Conservation (phyloP, 2,888 invertebrate species). For the Brachyopa scutellaris region DNA sequence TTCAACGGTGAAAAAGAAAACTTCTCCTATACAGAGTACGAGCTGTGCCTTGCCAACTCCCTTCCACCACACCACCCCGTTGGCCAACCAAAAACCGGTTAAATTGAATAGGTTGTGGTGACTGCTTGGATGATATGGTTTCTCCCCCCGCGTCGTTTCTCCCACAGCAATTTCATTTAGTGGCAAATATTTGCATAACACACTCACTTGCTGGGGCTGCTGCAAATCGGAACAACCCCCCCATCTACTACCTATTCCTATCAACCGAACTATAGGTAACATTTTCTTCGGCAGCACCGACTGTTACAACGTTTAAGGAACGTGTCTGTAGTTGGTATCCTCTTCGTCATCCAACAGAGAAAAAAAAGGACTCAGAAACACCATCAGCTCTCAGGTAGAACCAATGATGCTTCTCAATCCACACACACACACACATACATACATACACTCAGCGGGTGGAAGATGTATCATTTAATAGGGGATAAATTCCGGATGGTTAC, state of each 20-base stretch:
- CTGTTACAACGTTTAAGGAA: conserved; percentile 54
- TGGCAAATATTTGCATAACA: conserved; percentile 72
- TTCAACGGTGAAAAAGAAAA: conserved; percentile 24
- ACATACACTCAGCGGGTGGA: conserved; percentile 21
- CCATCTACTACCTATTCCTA: background rate
- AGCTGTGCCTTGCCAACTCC: background rate
- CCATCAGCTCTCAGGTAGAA: conserved; percentile 50
- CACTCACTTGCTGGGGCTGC: conserved; percentile 35
- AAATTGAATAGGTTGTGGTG: conserved; percentile 70
- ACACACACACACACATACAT: background rate
- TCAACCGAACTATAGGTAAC: conserved; percentile 36
- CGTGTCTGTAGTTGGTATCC: conserved; percentile 55
- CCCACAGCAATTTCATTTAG: conserved; percentile 71
- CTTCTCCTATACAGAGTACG: background rate
- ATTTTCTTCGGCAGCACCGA: conserved; percentile 38
- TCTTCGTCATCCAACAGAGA: conserved; percentile 16
- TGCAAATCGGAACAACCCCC: conserved; percentile 37
- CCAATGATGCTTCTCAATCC: conserved; percentile 36
- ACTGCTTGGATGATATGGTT: conserved; percentile 61
- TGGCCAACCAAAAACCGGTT: conserved; percentile 30
- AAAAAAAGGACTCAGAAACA: conserved; percentile 31
- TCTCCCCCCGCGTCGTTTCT: conserved; percentile 52
- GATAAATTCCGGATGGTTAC: conserved; percentile 72
- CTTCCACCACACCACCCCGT: background rate
- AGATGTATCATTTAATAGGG: conserved; percentile 71